Base-by-base conservation (phyloP, 2,888 invertebrate species). In the Lasioglossum vierecki region DNA sequence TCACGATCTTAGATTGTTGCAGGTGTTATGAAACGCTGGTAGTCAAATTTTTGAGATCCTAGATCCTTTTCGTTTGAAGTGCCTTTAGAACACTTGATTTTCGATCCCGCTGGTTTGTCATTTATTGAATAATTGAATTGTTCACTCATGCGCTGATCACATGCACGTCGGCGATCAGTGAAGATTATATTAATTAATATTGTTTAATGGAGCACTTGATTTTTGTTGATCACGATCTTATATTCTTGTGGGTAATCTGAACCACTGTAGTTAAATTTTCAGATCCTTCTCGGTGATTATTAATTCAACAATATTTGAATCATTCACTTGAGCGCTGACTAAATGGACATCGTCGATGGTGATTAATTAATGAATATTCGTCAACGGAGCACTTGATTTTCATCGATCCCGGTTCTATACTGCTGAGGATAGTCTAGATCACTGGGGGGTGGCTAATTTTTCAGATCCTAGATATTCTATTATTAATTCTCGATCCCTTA, bases 351-450 rank as follows among this genome's bases (percentile, higher is more conserved):
- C 26, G 80, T 41, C 46, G 57, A 46, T 15, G 9, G 72, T 70
- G 76, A 73, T 82, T 53, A 41, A 83, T 83, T 4, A 30, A 15
- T 66, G 3, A 66, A 66, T 60, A 13, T 60, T 60, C 1, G 6
- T 15, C 30, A 15, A 30, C 15, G 30, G 18, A 2, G 6, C 63
- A 35, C 66, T 66, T 6, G 26, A 46, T n/a, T 41, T 22, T 53
- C 6, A 11, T 60, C 26, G 60, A 26, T 60, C 13, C 4, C 26
- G 60, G 1, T 5, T 13, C 1, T 26, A 13, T 13, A 11, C 26
- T 2, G 60, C 26, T n/a, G 26, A 13, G 26, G 26, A 26, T 5
- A 13, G 11, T 60, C 60, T n/a, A 60, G 26, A n/a, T 60, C 60
- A 60, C 22, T 13, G 60, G 11, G 1, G 60, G 4, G 11, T 3